Conservation (phyloP, 2,888 invertebrate species). For the Teleiodes luculella region DNA sequence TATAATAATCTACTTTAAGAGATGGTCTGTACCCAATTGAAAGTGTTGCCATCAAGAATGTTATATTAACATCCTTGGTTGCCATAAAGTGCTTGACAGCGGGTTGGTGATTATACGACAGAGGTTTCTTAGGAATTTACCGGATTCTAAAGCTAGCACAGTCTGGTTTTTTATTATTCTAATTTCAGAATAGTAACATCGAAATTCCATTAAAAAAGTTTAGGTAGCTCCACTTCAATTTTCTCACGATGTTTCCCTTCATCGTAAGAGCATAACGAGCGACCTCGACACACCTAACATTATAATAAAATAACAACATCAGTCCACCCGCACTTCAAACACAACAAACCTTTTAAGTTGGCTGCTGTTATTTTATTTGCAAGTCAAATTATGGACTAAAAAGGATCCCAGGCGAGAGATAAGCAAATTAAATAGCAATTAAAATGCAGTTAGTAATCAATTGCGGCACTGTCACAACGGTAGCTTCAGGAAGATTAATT, state of each 20-base stretch:
- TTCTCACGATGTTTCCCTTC: not conserved
- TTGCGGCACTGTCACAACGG: not conserved
- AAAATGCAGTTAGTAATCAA: slow-evolving; percentile 5
- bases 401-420: not conserved
- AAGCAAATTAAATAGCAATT: slow-evolving; percentile 8
- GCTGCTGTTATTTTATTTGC: not conserved
- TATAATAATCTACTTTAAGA: too few relatives aligned
- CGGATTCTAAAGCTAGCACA: too few relatives aligned
- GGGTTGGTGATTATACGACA: too few relatives aligned
- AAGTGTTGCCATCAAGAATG: too few relatives aligned
- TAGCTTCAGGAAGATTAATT: not conserved
- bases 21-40: too few relatives aligned
- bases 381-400: slow-evolving; percentile 4
- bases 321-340: not conserved
- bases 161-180: too few relatives aligned
- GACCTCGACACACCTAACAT: not conserved
- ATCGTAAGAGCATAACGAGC: not conserved
- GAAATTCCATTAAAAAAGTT: too few relatives aligned
- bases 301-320: not conserved
- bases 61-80: too few relatives aligned
- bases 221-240: too few relatives aligned
- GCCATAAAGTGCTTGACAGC: too few relatives aligned
- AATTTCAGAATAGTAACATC: too few relatives aligned
- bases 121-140: too few relatives aligned
- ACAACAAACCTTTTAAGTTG: slow-evolving; percentile 4